Evolutionary conservation across 92 coral and sea anemone species (phyloP).

Genomic region (Bergia sp.): DNA sequence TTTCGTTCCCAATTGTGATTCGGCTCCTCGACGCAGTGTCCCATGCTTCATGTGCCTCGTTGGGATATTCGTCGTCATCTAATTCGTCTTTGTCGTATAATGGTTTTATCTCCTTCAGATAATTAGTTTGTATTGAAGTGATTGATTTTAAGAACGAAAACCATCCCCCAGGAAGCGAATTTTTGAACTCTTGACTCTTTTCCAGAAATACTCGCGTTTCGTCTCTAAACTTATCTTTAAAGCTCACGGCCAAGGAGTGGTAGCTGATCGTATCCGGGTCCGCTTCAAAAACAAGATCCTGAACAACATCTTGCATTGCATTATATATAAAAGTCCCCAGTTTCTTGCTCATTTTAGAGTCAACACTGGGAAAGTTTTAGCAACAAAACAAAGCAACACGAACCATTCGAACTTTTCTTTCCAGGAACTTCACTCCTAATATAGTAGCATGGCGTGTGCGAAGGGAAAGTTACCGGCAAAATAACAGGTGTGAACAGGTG

Average conservation of each 20-base stretch:
- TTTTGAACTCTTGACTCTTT: neutral
- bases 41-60: neutral
- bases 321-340: neutral
- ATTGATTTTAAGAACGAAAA: neutral
- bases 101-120: neutral
- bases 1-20: neutral
- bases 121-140: neutral
- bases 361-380: too few species aligned
- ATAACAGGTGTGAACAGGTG: too few species aligned
- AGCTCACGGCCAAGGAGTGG: neutral
- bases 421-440: too few species aligned
- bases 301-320: neutral
- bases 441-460: too few species aligned
- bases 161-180: neutral
- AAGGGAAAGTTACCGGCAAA: too few species aligned
- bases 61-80: neutral
- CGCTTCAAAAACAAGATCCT: conserved; percentile 14
- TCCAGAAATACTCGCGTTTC: neutral
- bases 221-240: neutral
- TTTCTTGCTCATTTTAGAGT: neutral
- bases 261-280: neutral
- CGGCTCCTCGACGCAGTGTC: too few species aligned
- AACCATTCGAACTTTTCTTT: too few species aligned
- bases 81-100: too few species aligned
- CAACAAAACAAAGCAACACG: neutral